These are phyloP conservation scores for Amblyopsis rosae DNA, from an alignment of 2,113 vertebrate genomes.

Conservation along the genomic window DNA sequence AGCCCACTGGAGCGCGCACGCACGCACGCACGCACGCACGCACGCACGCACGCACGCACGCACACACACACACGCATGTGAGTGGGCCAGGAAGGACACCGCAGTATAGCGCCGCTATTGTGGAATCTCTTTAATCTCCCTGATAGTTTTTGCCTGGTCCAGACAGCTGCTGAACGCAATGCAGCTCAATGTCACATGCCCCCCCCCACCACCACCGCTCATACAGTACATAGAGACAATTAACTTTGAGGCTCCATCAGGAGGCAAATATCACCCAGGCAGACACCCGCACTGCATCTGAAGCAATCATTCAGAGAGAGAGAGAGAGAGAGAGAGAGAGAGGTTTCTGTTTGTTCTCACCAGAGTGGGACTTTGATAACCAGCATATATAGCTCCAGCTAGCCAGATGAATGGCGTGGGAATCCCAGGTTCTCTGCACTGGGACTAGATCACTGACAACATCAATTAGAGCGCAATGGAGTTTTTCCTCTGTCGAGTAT, in stretches of 20 bases:
- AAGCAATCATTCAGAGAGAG: not conserved
- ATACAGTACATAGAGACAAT: conserved; percentile 1
- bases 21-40: conserved; percentile 19
- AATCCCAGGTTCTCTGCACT: conserved; percentile 26
- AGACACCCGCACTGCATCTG: not conserved
- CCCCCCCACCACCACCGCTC: conserved; percentile 14
- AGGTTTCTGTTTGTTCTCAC: no score
- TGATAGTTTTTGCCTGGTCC: not conserved
- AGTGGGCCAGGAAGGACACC: not conserved
- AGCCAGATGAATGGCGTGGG: conserved; percentile 9
- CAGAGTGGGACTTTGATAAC: no score
- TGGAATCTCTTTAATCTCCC: not conserved
- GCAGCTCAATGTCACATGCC: conserved; percentile 7
- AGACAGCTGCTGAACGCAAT: conserved; percentile 24
- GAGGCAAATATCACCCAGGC: not conserved
- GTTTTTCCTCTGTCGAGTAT: conserved; percentile 5
- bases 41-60: conserved; percentile 7
- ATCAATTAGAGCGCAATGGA: conserved; percentile 3
- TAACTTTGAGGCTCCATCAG: conserved; percentile 16
- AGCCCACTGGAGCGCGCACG: conserved; percentile 24
- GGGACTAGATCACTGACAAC: conserved; percentile 8
- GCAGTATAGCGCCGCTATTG: conserved; percentile 9
- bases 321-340: no score
- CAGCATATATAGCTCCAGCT: not conserved
- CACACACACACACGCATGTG: not conserved